A percentile compares a stretch with the other conserved stretches of the same genome.
These are phyloP conservation scores for Sesamia nonagrioides DNA, from an alignment of 1,140 invertebrate species.

Conservation along the genomic window DNA sequence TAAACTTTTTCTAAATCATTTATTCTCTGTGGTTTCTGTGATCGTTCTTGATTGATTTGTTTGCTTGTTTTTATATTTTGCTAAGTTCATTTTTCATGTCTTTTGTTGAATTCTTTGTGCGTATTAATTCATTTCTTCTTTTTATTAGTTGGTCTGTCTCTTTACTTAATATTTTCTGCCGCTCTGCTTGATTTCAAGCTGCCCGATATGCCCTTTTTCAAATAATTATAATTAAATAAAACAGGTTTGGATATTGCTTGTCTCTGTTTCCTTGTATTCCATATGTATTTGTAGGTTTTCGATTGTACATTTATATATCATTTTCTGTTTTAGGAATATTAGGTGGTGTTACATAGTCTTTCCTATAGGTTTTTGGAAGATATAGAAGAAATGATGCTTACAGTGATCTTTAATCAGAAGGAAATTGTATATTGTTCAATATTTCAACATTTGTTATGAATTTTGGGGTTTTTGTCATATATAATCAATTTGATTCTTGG, in stretches of 20 bases:
- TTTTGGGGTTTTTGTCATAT: too few relatives aligned
- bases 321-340: constrained; percentile 36
- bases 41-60: constrained; percentile 48
- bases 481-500: constrained; percentile 7
- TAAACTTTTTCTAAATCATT: constrained; percentile 44
- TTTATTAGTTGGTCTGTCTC: constrained; percentile 53
- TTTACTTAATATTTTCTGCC: constrained; percentile 54
- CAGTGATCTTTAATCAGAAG: constrained; percentile 52
- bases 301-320: constrained; percentile 41
- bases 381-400: constrained; percentile 49
- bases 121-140: not conserved
- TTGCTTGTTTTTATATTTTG: constrained; percentile 23
- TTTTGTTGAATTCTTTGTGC: too few relatives aligned
- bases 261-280: constrained; percentile 1
- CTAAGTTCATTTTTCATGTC: too few relatives aligned
- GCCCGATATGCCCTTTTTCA: constrained; percentile 51
- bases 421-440: too few relatives aligned
- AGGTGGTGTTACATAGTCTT: constrained; percentile 30
- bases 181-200: constrained; percentile 28
- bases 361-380: constrained; percentile 22
- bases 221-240: constrained; percentile 54
- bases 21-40: constrained; percentile 41
- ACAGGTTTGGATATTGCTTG: constrained; percentile 52
- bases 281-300: constrained; percentile 29
- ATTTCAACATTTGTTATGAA: too few relatives aligned